Base-by-base conservation (phyloP, 2,888 invertebrate species). In the Lapara coniferarum region DNA sequence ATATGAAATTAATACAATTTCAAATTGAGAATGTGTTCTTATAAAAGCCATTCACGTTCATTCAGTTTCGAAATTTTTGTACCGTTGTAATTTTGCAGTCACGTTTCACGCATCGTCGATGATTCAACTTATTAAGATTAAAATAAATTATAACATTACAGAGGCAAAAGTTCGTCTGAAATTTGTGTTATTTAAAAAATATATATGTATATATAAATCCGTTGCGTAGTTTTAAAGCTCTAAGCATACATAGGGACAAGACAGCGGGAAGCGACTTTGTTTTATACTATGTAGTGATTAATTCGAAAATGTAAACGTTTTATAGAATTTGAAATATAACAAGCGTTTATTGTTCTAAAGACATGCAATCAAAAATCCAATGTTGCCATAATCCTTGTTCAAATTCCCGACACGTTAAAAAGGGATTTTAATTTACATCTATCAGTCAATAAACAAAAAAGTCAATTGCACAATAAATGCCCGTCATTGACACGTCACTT, bases 401-500 rank as follows among this genome's bases (percentile, higher is more conserved):
- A 13, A 63, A 63, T 19, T 13, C 49, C 10, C 5, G 46, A 46
- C 49, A 19, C 7, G 6, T 12, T 19, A 46, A 16, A 63, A 46
- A 63, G 6, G 19, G 46, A 49, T 46, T 46, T 49, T 10, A 63
- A 49, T 63, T 49, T 19, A 16, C 13, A 56, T 49, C 10, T 10
- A 10, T 49, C 49, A 46, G 16, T 63, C n/a, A 16, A 46, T 19
- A 49, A 63, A 63, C 19, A 49, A 19, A 63, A 63, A 49, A 63
- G 1, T 19, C 19, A 63, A 63, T 46, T 49, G 19, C 46, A 19
- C 63, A 68, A 67, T 68, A 63, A 72, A 72, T 69, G 67, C 68
- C 46, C 55, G 55, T 53, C 53, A 66, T 63, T 19, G 63, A 49
- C 63, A 63, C 70, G 57, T 68, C 49, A 68, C 57, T n/a, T 25